Evolutionary conservation across 2,113 vertebrate genomes (phyloP).

Genomic region (Nicator chloris): DNA sequence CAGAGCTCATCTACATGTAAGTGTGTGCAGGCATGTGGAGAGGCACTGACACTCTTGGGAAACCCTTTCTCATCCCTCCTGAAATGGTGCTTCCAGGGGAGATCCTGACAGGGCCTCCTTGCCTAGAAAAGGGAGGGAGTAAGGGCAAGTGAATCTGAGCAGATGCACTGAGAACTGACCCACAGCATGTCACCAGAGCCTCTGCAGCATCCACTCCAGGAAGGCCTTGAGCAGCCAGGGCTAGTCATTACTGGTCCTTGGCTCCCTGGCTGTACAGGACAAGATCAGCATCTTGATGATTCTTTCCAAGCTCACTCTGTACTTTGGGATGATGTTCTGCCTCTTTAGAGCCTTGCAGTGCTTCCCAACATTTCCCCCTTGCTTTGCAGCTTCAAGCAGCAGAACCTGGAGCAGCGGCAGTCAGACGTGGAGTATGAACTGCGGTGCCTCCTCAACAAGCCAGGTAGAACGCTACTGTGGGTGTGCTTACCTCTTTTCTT

Average conservation of each 20-base stretch:
- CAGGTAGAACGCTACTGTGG: conserved; percentile 69
- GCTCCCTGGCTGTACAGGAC: background rate
- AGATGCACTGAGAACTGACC: background rate
- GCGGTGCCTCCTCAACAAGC: conserved; percentile 90
- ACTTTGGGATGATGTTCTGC: background rate
- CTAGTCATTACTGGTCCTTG: background rate
- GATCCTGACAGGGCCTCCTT: background rate
- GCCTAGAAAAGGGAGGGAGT: background rate
- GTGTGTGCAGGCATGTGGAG: conserved; percentile 66
- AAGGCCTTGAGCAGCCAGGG: background rate
- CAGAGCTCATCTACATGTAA: conserved; percentile 90
- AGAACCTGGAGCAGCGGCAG: conserved; percentile 88
- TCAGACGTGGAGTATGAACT: conserved; percentile 89
- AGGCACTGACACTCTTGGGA: background rate
- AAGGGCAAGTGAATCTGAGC: background rate
- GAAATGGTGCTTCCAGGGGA: background rate
- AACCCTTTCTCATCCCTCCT: background rate
- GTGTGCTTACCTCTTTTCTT: background rate
- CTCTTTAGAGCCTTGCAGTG: background rate
- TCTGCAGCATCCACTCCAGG: background rate
- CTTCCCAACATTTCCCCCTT: background rate
- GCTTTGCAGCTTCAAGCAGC: conserved; percentile 83
- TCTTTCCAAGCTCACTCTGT: background rate
- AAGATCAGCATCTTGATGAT: background rate
- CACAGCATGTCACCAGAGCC: background rate